Base-by-base conservation (phyloP, 2,797 vertebrate genomes). In the Chromis chromis region DNA sequence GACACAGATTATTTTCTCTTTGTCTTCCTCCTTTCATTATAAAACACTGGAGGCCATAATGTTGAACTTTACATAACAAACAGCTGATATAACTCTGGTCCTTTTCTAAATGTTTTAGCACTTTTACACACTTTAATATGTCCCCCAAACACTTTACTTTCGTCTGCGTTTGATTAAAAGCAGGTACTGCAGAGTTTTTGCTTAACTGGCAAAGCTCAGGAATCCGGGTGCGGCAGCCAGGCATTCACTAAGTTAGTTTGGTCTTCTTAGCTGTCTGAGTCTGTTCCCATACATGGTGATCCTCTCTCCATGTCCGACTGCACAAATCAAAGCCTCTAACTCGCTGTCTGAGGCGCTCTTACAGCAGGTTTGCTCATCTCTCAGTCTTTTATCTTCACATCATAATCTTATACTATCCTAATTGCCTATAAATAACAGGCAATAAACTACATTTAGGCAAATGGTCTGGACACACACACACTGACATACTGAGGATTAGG, bases 281-380 rank as follows among this genome's bases (percentile, higher is more conserved):
- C 59, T 68, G 62, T 65, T 82, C 50, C 88, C 85, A 82, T 87
- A 89, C 71, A 89, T 73, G 87, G 86, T 52, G 56, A 82, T 73
- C 69, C 56, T 19, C 67, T 52, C 42, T 21, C 62, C 16, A 16
- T 36, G 60, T 54, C 74, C 3, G 24, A 44, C 19, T n/a, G 54
- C 67, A 78, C 69, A 72, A 65, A 73, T 62, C 54, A 78, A 25
- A 56, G 58, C 48, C 28, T 24, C 56, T 12, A 25, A 46, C 22
- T 27, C 39, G 13, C 21, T 6, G 11, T n/a, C 54, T 44, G 28
- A 64, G 28, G 25, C 3, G 1, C 7, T 59, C 40, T 44, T 21
- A 22, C 16, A 71, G 44, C 44, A 8, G 19, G 19, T 31, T 11
- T 27, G 1, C 9, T 22, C 17, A 0, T 25, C 22, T 39, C 3